phyloP scores from a whole-genome alignment of 1,140 invertebrate species.

The Drosophila truncata region DNA sequence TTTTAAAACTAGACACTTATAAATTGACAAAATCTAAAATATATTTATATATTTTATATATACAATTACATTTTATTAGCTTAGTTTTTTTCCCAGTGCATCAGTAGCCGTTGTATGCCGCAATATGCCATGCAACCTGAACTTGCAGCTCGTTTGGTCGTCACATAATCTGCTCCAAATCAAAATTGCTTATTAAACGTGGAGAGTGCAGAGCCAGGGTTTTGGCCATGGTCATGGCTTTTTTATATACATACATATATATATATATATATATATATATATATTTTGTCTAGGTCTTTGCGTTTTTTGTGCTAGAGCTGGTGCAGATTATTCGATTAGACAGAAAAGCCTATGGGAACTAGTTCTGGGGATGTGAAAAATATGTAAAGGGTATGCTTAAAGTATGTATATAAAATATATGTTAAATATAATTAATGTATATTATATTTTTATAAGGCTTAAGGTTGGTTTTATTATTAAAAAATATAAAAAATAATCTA shows the following conservation, averaged over 20 bases:
- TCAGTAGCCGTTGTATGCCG: conserved; percentile 50
- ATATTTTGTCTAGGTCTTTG: conserved; percentile 5
- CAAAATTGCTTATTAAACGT: conserved; percentile 84
- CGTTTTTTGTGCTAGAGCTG: neutral
- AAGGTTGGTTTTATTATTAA: neutral
- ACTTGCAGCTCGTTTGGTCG: conserved; percentile 63
- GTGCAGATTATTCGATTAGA: conserved; percentile 1
- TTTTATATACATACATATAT: neutral
- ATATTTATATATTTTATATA: too few species aligned
- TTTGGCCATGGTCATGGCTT: conserved; percentile 9
- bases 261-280: neutral
- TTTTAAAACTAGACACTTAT: too few species aligned
- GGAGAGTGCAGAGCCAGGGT: conserved; percentile 43
- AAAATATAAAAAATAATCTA: too few species aligned
- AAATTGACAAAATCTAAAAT: too few species aligned
- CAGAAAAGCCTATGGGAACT: neutral
- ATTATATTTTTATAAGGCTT: neutral
- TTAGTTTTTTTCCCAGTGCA: neutral
- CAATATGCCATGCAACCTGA: conserved; percentile 70
- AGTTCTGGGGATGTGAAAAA: neutral
- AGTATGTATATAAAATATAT: neutral
- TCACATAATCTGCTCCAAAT: conserved; percentile 83
- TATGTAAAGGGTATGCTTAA: too few species aligned
- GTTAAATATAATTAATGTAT: neutral
- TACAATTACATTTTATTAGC: neutral